Conservation (phyloP, 2,113 vertebrate genomes). For the Rostratula benghalensis region DNA sequence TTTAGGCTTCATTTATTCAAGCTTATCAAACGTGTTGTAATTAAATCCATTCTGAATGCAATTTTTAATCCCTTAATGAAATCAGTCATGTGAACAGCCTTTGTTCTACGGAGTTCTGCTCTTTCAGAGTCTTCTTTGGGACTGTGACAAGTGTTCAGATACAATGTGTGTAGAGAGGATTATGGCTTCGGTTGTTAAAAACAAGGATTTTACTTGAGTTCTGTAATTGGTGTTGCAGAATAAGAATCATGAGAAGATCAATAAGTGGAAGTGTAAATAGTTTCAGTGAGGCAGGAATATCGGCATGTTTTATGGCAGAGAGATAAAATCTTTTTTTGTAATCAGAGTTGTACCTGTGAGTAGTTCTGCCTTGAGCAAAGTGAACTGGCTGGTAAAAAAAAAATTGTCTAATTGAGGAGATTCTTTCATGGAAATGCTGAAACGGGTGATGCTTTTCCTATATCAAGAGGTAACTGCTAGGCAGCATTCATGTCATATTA, state of each 20-base stretch:
- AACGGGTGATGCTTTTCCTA: not conserved
- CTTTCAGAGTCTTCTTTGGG: not conserved
- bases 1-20: not conserved
- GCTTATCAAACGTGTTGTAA: not conserved
- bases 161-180: not conserved
- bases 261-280: not conserved
- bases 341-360: not conserved
- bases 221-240: not conserved
- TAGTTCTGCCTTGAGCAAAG: not conserved
- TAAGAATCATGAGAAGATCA: not conserved
- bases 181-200: not conserved
- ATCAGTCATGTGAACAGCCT: constrained; percentile 14
- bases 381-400: not conserved
- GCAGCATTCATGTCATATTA: not conserved
- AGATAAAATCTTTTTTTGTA: not conserved
- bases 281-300: not conserved
- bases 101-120: not conserved
- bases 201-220: not conserved
- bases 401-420: not conserved
- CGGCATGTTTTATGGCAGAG: not conserved
- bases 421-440: not conserved
- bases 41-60: constrained; percentile 9
- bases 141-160: not conserved
- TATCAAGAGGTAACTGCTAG: not conserved
- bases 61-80: constrained; percentile 44